Conservation (phyloP, 1,140 invertebrate genomes). For the Bacillus rossius region DNA sequence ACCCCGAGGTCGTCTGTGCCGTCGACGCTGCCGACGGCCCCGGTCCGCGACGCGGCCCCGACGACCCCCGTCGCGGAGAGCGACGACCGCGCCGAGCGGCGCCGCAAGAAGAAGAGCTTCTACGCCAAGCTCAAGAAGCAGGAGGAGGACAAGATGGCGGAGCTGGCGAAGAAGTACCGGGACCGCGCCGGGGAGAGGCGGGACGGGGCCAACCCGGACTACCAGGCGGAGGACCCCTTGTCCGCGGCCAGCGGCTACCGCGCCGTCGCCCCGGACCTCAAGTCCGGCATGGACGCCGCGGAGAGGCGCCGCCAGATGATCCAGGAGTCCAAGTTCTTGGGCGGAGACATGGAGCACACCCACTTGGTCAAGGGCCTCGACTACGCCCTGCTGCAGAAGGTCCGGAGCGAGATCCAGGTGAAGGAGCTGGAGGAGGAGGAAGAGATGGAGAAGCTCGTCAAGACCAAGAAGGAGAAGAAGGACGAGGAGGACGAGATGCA, state of each 20-base stretch:
- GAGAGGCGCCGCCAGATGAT: slow-evolving; percentile 93
- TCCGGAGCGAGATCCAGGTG: slow-evolving; percentile 68
- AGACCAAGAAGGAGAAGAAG: slow-evolving; percentile 49
- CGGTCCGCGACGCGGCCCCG: slow-evolving; percentile 5
- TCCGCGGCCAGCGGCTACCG: slow-evolving; percentile 86
- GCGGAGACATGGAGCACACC: slow-evolving; percentile 99
- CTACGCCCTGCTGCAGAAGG: slow-evolving; percentile 97
- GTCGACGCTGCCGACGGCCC: slow-evolving; percentile 31
- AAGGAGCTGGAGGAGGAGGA: slow-evolving; percentile 81
- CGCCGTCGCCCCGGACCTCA: slow-evolving; percentile 92
- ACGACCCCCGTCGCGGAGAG: slow-evolving; percentile 31
- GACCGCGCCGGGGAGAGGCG: slow-evolving; percentile 91
- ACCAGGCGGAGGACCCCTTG: slow-evolving; percentile 76
- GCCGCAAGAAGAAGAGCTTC: slow-evolving; percentile 83
- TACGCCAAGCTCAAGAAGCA: slow-evolving; percentile 94
- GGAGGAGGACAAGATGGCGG: slow-evolving; percentile 93
- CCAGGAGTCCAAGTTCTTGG: slow-evolving; percentile 99
- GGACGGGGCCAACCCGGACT: slow-evolving; percentile 79
- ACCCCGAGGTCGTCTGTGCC: slow-evolving; percentile 74
- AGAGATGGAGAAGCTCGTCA: slow-evolving; percentile 67
- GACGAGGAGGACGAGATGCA: slow-evolving; percentile 68
- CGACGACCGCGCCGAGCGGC: slow-evolving; percentile 61
- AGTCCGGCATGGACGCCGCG: slow-evolving; percentile 92
- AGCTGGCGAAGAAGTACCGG: slow-evolving; percentile 91
- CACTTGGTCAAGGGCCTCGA: slow-evolving; percentile 99